Base-by-base conservation (phyloP, 2,113 vertebrate genomes). In the Dromaius novaehollandiae region DNA sequence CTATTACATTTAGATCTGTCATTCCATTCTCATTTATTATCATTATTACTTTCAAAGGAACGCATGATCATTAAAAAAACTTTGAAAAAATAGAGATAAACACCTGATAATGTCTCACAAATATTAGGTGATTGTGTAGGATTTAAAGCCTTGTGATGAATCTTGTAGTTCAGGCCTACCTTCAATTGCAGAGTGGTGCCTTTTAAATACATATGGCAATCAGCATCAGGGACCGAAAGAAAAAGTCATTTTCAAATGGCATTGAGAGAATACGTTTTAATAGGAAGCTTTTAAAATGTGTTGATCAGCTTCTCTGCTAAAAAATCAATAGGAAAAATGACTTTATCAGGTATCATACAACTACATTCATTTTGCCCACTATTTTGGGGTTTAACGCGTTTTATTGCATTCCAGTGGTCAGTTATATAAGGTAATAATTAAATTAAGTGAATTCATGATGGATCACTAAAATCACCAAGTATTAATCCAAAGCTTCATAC, bases 161-260 rank as follows among this genome's bases (percentile, higher is more conserved):
- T 63, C 11, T 64, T 32, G 17, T 36, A 3, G 34, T 48, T 75
- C 13, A 81, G 7, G 15, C 5, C 85, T 71, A 76, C n/a, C 65
- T 70, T 58, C 28, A 86, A 5, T 4, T 42, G 6, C 13, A 60
- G 2, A 74, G 3, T 30, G 4, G n/a, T 60, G 4, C 14, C 30
- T 82, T 90, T 51, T 7, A 58, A 48, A 44, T 20, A 58, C n/a
- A 13, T n/a, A 1, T 68, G 14, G 38, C 15, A 28, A 9, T 56
- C 3, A 22, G 3, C 38, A 34, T 26, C 6, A 44, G 2, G 3
- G 5, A 28, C 8, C 8, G 68, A 89, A 81, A 79, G 7, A 21
- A 38, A 7, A 6, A 65, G 5, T n/a, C 1, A 40, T 5, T 79
- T 92, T 56, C 66, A 22, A 32, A 81, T 32, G 0, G 1, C 6